A percentile compares a stretch with the other conserved stretches of the same genome.
These are phyloP conservation scores for Himalopsyche kuldschensis DNA, from an alignment of 2,888 invertebrate species.

Conservation along the genomic window DNA sequence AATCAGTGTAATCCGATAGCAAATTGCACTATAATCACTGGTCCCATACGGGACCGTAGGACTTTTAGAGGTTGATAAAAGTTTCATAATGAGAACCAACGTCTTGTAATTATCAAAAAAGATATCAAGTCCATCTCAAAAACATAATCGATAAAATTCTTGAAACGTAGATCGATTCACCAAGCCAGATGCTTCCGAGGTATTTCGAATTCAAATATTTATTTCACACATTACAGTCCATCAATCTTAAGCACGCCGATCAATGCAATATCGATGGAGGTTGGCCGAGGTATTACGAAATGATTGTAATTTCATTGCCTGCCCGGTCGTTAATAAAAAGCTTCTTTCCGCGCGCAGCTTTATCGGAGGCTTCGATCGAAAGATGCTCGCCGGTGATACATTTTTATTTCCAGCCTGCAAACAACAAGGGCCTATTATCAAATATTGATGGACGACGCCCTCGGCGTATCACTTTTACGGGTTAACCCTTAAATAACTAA, in stretches of 20 bases:
- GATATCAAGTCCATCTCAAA: background rate
- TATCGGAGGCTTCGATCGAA: constrained; percentile 10
- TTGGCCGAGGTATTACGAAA: background rate
- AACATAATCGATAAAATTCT: background rate
- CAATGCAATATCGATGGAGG: background rate
- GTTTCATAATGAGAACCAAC: too few species aligned
- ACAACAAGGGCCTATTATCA: constrained; percentile 5
- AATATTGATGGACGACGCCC: constrained; percentile 7
- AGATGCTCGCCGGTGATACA: constrained; percentile 24
- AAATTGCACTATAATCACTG: too few species aligned
- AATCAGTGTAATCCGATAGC: too few species aligned
- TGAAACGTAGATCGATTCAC: background rate
- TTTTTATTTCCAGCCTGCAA: constrained; percentile 17
- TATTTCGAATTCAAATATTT: background rate
- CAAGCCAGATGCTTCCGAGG: background rate
- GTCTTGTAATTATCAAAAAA: too few species aligned
- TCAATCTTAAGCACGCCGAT: background rate
- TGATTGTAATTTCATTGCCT: constrained; percentile 20
- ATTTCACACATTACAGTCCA: background rate
- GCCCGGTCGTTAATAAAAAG: constrained; percentile 18
- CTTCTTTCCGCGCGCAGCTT: constrained; percentile 22
- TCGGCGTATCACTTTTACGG: background rate
- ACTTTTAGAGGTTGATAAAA: too few species aligned
- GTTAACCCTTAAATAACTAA: background rate
- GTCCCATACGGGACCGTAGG: too few species aligned